Base-by-base conservation (phyloP, 2,888 invertebrate species). In the Smittia sp. region DNA sequence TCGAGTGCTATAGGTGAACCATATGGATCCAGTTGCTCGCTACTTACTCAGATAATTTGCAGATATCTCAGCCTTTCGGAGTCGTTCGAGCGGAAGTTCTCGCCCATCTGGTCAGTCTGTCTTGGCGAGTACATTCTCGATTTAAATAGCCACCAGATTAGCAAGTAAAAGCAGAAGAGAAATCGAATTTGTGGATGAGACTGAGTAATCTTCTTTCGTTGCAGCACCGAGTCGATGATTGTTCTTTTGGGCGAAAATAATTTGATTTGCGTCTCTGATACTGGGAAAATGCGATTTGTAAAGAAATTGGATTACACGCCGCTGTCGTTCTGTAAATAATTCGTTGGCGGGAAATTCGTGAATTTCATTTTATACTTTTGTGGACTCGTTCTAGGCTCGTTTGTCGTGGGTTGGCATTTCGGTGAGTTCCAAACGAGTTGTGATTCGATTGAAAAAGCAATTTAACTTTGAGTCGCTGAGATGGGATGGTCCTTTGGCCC, bases 1-100 rank as follows among this genome's bases (percentile, higher is more conserved):
- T 98, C 75, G 92, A 95, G 82, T 90, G 92, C 79, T 96, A 90
- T 83, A 94, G 90, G 93, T 94, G n/a, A n/a, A n/a, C n/a, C n/a
- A n/a, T n/a, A n/a, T n/a, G n/a, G n/a, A n/a, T n/a, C n/a, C n/a
- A 38, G 11, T 38, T 38, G 6, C 11, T 38, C 38, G 6, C n/a
- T n/a, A 63, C n/a, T 54, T 18, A 54, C 4, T 62, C 24, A n/a
- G 11, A 38, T 22, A 18, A 62, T 15, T 27, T 46, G 13, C 27
- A 73, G 73, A 27, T 73, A 73, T 52, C 41, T 73, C 1, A 65
- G 20, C 20, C 24, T 73, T 7, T 73, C 73, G 25, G 73, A 73
- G 41, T 25, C 73, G 9, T 65, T 41, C 27, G 73, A 73, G 27
- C 22, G 73, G 6, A 38, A 39, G 1, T 46, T 73, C 7, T 46